These are phyloP conservation scores for Serranus cabrilla DNA, from an alignment of 2,797 vertebrate species.

Conservation along the genomic window DNA sequence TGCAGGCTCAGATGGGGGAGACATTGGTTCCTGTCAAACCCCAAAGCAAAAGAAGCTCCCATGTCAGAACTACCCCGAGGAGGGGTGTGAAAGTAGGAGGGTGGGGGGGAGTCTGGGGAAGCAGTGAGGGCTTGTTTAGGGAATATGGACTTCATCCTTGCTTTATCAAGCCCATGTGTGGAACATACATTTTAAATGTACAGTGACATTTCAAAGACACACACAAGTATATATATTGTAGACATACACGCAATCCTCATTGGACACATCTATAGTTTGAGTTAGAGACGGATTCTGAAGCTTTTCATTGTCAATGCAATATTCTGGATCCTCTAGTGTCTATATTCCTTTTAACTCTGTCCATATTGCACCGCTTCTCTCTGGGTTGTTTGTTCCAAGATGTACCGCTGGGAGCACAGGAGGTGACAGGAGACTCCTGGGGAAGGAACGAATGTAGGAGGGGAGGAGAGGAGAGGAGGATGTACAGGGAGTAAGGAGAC, in stretches of 20 bases:
- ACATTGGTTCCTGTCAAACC: constrained; percentile 81
- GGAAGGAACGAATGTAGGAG: constrained; percentile 62
- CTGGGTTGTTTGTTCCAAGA: constrained; percentile 68
- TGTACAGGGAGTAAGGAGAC: constrained; percentile 72
- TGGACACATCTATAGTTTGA: constrained; percentile 32
- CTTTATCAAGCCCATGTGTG: constrained; percentile 57
- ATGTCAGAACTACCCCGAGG: constrained; percentile 57
- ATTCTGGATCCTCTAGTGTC: constrained; percentile 46
- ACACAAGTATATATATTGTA: constrained; percentile 1
- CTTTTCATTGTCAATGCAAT: constrained; percentile 43
- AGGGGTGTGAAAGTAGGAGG: constrained; percentile 53
- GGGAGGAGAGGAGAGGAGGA: constrained; percentile 48
- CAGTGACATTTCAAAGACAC: background rate
- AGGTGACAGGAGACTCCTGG: constrained; percentile 78
- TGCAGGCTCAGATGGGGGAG: constrained; percentile 83
- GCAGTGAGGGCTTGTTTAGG: constrained; percentile 34
- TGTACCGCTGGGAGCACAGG: constrained; percentile 66
- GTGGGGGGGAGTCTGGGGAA: constrained; percentile 43
- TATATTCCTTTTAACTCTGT: constrained; percentile 56
- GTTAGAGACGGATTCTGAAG: constrained; percentile 42
- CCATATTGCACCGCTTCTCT: constrained; percentile 59
- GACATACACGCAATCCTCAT: constrained; percentile 2
- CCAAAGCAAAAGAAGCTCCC: constrained; percentile 67
- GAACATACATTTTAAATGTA: constrained; percentile 44
- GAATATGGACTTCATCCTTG: constrained; percentile 59